Conservation (phyloP, 2,113 vertebrate species). For the Mus spicilegus region DNA sequence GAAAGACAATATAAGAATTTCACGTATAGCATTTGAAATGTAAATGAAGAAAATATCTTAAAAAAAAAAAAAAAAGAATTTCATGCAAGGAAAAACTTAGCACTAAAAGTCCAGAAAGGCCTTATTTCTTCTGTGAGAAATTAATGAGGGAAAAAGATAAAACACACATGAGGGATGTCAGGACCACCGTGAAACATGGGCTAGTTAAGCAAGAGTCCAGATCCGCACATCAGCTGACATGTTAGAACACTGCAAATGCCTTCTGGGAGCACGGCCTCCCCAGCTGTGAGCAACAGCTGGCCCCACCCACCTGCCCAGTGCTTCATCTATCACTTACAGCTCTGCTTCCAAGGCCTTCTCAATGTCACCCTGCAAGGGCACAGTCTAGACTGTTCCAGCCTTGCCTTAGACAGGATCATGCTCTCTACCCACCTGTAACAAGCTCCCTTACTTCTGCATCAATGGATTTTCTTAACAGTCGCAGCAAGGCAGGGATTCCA, state of each 20-base stretch:
- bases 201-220: neutral
- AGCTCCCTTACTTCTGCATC: constrained; percentile 97
- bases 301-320: neutral
- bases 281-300: neutral
- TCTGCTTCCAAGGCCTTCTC: neutral
- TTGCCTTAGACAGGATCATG: neutral
- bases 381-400: neutral
- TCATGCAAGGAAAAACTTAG: neutral
- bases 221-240: neutral
- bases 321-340: neutral
- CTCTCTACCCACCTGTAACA: constrained; percentile 92
- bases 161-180: neutral
- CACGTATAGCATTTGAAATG: neutral
- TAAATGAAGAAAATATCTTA: too few relatives aligned
- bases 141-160: constrained; percentile 11
- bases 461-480: constrained; percentile 94
- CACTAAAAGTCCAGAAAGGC: constrained; percentile 44
- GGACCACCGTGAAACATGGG: neutral
- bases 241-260: neutral
- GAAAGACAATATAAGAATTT: constrained; percentile 5
- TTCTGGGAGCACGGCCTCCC: neutral
- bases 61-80: neutral
- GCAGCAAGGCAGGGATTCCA: constrained; percentile 94
- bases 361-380: neutral
- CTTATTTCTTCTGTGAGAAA: constrained; percentile 18